Evolutionary conservation across 2,888 invertebrate species (phyloP).

Genomic region (Craniophora ligustri): DNA sequence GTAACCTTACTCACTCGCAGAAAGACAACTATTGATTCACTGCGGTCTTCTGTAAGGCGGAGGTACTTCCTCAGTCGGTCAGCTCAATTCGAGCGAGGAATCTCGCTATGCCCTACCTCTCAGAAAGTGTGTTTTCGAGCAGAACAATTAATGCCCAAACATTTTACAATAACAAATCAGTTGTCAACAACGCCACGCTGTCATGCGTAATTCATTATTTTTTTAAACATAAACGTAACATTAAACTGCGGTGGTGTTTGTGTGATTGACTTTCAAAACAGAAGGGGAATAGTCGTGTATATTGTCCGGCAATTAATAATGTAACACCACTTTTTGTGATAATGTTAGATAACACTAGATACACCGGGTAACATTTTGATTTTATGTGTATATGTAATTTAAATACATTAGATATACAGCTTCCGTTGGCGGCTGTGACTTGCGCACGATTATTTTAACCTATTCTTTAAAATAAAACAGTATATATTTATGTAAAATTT

Average conservation of each 20-base stretch:
- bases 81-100: no score
- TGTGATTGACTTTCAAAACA: conserved; percentile 44
- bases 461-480: no score
- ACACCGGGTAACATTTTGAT: neutral
- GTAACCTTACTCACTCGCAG: no score
- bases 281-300: conserved; percentile 12
- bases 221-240: conserved; percentile 32
- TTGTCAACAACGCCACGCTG: conserved; percentile 25
- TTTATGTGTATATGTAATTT: neutral
- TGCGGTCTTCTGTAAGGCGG: no score
- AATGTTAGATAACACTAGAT: conserved; percentile 3
- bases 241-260: conserved; percentile 13
- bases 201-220: conserved; percentile 42
- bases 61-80: no score
- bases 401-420: neutral
- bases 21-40: no score
- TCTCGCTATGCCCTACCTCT: no score
- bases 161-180: conserved; percentile 29
- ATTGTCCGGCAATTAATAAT: conserved; percentile 34
- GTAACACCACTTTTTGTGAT: conserved; percentile 13
- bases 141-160: conserved; percentile 19
- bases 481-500: no score
- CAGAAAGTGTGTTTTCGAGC: conserved; percentile 4
- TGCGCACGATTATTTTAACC: no score
- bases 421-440: neutral